These are phyloP conservation scores for Propithecus deckenii DNA, from an alignment of 2,797 vertebrate genomes.

Conservation along the genomic window DNA sequence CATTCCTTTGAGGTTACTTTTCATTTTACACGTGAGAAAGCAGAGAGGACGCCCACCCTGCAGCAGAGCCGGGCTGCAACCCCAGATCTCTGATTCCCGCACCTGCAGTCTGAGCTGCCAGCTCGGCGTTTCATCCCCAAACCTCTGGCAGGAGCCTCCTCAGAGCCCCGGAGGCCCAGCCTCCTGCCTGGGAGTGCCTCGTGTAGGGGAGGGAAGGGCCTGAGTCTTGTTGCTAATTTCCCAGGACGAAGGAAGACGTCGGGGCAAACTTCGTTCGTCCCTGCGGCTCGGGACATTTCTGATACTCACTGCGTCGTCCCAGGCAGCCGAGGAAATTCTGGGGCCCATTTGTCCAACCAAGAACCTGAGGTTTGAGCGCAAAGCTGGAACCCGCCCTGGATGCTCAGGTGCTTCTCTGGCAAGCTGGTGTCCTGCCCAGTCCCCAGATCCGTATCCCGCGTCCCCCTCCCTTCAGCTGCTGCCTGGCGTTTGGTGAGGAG, in stretches of 20 bases:
- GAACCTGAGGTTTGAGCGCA: neutral
- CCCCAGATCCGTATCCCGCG: neutral
- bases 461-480: neutral
- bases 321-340: no score
- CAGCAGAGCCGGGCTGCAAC: accelerated
- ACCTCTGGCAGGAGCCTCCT: accelerated
- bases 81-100: no score
- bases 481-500: neutral
- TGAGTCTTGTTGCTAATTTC: neutral
- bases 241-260: neutral
- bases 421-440: accelerated
- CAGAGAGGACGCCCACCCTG: neutral
- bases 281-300: accelerated
- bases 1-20: no score
- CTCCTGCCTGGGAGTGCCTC: neutral
- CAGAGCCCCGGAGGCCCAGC: neutral
- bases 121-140: neutral
- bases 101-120: neutral
- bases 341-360: neutral
- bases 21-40: neutral
- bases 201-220: no score
- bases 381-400: neutral
- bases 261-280: accelerated
- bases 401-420: neutral
- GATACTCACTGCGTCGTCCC: accelerated